Percentiles rank a stretch among this genome's conserved stretches.
Evolutionary conservation across 2,113 vertebrate genomes (phyloP).

Genomic region (Bathybates hornii): DNA sequence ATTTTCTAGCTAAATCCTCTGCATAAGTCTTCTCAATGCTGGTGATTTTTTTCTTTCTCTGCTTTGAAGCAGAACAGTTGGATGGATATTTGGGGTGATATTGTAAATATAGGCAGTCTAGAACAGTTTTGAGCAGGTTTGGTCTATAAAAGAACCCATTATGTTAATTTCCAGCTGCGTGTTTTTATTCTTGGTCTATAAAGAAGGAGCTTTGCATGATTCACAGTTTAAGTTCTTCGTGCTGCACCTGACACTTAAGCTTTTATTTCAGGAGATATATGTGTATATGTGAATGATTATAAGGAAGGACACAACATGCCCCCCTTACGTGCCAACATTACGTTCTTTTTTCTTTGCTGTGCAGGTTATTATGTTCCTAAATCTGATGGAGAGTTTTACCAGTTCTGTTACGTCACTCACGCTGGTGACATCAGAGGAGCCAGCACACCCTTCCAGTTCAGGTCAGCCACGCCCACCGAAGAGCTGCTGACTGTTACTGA

Average conservation of each 20-base stretch:
- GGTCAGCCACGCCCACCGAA: conserved; percentile 85
- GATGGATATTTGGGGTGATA: background rate
- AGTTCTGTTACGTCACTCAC: conserved; percentile 97
- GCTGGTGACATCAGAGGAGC: conserved; percentile 95
- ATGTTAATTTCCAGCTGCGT: background rate
- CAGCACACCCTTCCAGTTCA: conserved; percentile 97
- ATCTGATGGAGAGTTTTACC: conserved; percentile 98
- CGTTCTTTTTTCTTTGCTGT: background rate
- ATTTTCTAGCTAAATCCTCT: background rate
- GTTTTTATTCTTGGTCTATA: background rate
- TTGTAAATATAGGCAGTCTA: background rate
- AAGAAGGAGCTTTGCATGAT: background rate
- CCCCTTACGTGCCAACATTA: background rate
- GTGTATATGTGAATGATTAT: background rate
- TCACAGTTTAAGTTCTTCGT: background rate
- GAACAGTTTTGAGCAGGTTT: background rate
- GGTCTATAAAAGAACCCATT: background rate
- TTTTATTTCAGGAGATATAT: background rate
- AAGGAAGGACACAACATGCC: background rate
- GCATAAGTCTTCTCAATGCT: background rate
- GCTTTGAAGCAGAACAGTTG: background rate
- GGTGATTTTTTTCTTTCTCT: background rate
- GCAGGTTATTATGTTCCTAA: conserved; percentile 96
- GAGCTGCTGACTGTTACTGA: conserved; percentile 91
- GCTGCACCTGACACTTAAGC: background rate